phyloP scores from a whole-genome alignment of 2,113 vertebrate species.

The Spea multiplicata region DNA sequence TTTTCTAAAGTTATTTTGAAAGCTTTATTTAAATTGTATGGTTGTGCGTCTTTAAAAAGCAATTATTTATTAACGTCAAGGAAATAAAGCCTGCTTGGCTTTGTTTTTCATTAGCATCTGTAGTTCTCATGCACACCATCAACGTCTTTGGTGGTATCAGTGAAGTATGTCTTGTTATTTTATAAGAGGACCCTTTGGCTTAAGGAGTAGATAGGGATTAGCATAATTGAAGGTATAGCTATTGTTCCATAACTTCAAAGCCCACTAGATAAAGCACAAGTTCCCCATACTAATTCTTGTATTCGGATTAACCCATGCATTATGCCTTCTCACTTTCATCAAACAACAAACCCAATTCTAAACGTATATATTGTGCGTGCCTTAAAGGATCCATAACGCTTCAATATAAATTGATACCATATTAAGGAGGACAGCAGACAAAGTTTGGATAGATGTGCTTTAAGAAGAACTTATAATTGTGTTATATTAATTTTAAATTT shows the following conservation, averaged over 20 bases:
- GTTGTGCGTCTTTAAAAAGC: neutral
- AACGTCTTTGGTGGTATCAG: slow-evolving; percentile 29
- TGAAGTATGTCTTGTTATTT: slow-evolving; percentile 48
- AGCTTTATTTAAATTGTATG: too few species aligned
- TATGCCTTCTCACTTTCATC: neutral
- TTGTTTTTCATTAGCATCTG: slow-evolving; percentile 45
- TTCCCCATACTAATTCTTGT: slow-evolving; percentile 32
- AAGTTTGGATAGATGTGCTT: too few species aligned
- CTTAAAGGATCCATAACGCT: too few species aligned
- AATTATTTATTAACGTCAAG: slow-evolving; percentile 16
- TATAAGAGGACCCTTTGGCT: slow-evolving; percentile 42
- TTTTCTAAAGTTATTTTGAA: too few species aligned
- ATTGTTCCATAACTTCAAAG: slow-evolving; percentile 48
- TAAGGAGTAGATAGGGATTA: slow-evolving; percentile 38
- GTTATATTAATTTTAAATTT: too few species aligned
- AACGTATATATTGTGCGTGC: too few species aligned
- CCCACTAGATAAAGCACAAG: slow-evolving; percentile 22
- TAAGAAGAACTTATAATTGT: too few species aligned
- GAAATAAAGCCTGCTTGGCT: neutral
- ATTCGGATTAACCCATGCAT: slow-evolving; percentile 36
- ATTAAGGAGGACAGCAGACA: too few species aligned
- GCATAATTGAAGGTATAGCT: slow-evolving; percentile 49
- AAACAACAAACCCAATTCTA: too few species aligned
- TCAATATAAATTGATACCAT: too few species aligned
- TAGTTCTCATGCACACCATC: slow-evolving; percentile 13